Evolutionary conservation across 2,113 vertebrate species (phyloP), one percentile per base, ranked within the genome.

Genomic region (Paedocypris sp.): DNA sequence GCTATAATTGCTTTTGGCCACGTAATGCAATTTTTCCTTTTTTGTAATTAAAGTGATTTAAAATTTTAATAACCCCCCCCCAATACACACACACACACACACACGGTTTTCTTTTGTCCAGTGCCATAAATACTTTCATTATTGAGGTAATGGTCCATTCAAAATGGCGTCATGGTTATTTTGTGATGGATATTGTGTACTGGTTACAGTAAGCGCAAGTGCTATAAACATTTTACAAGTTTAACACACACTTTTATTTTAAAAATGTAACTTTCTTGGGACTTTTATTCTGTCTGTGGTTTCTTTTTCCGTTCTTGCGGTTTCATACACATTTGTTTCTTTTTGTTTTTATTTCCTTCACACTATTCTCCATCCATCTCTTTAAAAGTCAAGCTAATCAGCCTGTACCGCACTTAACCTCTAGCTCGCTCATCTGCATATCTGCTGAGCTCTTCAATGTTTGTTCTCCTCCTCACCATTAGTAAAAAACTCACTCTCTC

Each of bases 41-140:
- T 89, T 88, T 81, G 89, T 89, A 91, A 90, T 93, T 92, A 93
- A 90, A 87, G 87, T 90, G 87, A 91, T 93, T 91, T 94, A 85
- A 91, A 91, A 91, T 91, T 91, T 88, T 93, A 93, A 93, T 94
- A 91, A 87, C 81, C 79, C 73, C 83, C 42, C 61, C 61, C 47
- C 62, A 60, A 22, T 18, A 45, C 29, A 49, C 42, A 16, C 6
- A 4, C 26, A 71, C 5, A 23, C 57, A 41, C 50, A 8, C 5
- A 62, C 4, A 18, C 19, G 64, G 5, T 64, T 57, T 71, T 41
- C 42, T 50, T 62, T 67, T 48, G 26, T 57, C 32, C 38, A 53
- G 57, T 77, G 67, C 69, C 68, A 74, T 69, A 69, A 67, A 50
- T 64, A 73, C 68, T 71, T 66, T 80, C 65, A 73, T 75, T 78